phyloP scores from a whole-genome alignment of 2,113 vertebrate genomes.

The Crotophaga sulcirostris region DNA sequence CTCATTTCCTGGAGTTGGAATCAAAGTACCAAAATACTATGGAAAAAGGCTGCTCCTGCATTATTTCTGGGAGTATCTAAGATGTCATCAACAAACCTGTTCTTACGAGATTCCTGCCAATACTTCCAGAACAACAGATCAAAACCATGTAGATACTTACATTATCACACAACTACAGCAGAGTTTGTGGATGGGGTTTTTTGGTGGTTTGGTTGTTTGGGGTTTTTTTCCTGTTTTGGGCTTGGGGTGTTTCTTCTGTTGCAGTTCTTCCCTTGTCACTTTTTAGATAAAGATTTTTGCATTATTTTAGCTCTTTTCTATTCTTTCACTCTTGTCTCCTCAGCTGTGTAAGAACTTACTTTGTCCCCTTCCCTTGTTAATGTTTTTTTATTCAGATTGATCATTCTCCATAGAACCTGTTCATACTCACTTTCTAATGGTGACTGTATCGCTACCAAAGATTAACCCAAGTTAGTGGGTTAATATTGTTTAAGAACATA shows the following conservation, averaged over 20 bases:
- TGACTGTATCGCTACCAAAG: not conserved
- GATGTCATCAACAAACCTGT: not conserved
- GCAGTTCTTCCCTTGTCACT: not conserved
- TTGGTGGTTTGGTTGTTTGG: not conserved
- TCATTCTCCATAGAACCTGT: not conserved
- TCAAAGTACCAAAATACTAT: not conserved
- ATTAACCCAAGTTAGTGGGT: not conserved
- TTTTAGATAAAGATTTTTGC: not conserved
- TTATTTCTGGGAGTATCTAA: conserved; percentile 30
- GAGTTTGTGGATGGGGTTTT: not conserved
- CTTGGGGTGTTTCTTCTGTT: not conserved
- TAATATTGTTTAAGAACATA: not conserved
- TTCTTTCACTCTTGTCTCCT: not conserved
- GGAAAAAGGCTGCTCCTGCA: not conserved
- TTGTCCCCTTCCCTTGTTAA: not conserved
- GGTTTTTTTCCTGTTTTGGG: not conserved
- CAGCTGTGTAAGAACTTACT: not conserved
- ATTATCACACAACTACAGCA: not conserved
- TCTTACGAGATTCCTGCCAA: not conserved
- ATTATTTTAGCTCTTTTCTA: not conserved
- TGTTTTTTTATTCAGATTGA: not conserved
- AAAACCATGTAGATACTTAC: not conserved
- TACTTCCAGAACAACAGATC: not conserved
- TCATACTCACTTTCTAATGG: not conserved
- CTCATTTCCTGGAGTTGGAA: not conserved